Evolutionary conservation across 2,797 vertebrate genomes (phyloP), one percentile per base, ranked within the genome.

Genomic region (Brachyalestes nurse): DNA sequence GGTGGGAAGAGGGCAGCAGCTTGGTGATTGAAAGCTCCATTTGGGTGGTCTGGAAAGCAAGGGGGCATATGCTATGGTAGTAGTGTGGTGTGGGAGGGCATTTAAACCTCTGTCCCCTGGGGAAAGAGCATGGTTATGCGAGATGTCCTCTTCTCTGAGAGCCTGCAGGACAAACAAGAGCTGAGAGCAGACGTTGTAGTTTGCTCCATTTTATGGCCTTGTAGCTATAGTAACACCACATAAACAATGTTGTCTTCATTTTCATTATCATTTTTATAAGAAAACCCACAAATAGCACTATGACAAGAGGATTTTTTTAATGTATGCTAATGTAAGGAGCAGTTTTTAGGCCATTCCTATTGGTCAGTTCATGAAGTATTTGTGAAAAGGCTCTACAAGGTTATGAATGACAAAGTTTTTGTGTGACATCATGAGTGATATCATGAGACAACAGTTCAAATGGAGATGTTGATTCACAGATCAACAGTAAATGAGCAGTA

Each of bases 31-130:
- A 74, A 77, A 73, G 62, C 60, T 86, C 82, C 64, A 84, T 89
- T 85, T 93, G 93, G 93, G 93, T 94, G 93, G 94, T 94, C 93
- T 87, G 4, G 55, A 82, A 83, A 77, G 82, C 78, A 78, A 86
- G 88, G 76, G 87, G 81, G 86, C 78, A 83, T 87, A 90, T 86
- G 91, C 89, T 88, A 89, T 85, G 66, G 17, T 76, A 70, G 80
- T 73, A 53, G 71, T 82, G 60, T 76, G 66, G 81, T 76, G 83
- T 83, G 78, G 77, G 62, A 79, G 76, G 74, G 81, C 79, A 77
- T 72, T 80, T 83, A 71, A 82, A 82, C n/a, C 80, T 69, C 55
- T 72, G 76, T 92, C 91, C 93, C 91, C 77, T 76, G 77, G 93
- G 93, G 92, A 90, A 80, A 85, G 72, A 82, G 74, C 77, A 42